Conservation (phyloP, 2,113 vertebrate species). For the Poeciliopsis prolifica region DNA sequence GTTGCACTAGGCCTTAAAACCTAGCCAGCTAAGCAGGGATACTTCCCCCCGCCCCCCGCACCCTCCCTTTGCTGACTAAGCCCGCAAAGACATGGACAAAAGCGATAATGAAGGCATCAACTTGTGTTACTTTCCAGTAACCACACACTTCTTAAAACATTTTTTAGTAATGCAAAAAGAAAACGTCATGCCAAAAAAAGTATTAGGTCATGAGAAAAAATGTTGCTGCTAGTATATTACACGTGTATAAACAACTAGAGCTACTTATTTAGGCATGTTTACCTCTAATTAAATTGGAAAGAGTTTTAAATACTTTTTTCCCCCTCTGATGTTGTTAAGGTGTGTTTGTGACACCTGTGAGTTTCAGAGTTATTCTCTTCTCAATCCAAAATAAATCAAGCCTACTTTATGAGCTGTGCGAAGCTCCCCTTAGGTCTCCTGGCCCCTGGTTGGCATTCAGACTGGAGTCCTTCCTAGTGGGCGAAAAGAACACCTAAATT, state of each 20-base stretch:
- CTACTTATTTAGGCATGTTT: neutral
- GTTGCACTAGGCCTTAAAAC: conserved; percentile 73
- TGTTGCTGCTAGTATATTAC: neutral
- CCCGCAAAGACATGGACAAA: conserved; percentile 55
- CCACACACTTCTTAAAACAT: too few species aligned
- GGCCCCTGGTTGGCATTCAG: neutral
- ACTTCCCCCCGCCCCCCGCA: conserved; percentile 26
- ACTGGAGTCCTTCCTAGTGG: neutral
- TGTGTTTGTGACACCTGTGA: conserved; percentile 55
- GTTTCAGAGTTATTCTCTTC: neutral
- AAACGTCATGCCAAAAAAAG: neutral
- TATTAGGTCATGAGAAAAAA: neutral
- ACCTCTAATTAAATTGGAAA: conserved; percentile 12
- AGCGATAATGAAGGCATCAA: conserved; percentile 25
- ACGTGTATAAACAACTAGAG: too few species aligned
- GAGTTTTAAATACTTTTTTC: too few species aligned
- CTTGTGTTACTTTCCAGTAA: neutral
- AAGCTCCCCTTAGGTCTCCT: neutral
- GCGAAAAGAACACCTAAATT: neutral
- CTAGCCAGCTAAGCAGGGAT: conserved; percentile 63
- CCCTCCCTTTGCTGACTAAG: conserved; percentile 59
- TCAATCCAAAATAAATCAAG: conserved; percentile 56
- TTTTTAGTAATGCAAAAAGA: too few species aligned
- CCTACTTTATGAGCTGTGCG: conserved; percentile 15
- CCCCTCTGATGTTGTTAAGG: conserved; percentile 7